Base-by-base conservation (phyloP, 2,797 vertebrate genomes). In the Catostomus latipinnis region DNA sequence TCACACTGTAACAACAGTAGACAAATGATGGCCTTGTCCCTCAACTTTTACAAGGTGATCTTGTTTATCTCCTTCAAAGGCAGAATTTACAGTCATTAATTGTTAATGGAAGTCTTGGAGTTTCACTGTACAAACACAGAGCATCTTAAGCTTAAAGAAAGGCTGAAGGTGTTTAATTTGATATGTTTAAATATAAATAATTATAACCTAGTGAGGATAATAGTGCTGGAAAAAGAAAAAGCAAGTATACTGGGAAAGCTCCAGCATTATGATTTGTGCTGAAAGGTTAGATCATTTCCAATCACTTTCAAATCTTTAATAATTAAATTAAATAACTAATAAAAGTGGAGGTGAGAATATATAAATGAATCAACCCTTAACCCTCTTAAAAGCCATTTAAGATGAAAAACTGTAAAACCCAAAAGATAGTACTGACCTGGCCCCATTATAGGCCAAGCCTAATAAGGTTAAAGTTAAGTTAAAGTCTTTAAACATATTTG, bases 401-500 rank as follows among this genome's bases (percentile, higher is more conserved):
- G 46, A 67, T 9, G 6, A 56, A 34, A 8, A n/a, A 4, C 3
- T 63, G 34, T 46, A 6, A 57, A 45, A 63, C 6, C 6, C 8
- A 74, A 12, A 62, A 22, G 11, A 12, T 22, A 71, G 16, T 4
- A 10, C 73, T 75, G 62, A 63, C 57, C 67, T 71, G 58, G 50
- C 16, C 74, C 56, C 46, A n/a, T 58, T 22, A 53, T 63, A 71
- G 61, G n/a, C 14, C 34, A 53, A 18, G 76, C 6, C 18, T 78
- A 45, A 61, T 71, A 71, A 78, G 53, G 46, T 61, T 48, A 53
- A 13, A 22, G 46, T 70, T 45, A 34, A 8, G 46, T 50, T 48
- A 45, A 22, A 62, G 56, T 70, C 74, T 71, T 70, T 74, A 34
- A 84, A 75, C 79, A 74, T 61, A 63, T 63, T 53, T 9, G 63